phyloP scores from a whole-genome alignment of 2,113 vertebrate species.

The Trinectes maculatus region DNA sequence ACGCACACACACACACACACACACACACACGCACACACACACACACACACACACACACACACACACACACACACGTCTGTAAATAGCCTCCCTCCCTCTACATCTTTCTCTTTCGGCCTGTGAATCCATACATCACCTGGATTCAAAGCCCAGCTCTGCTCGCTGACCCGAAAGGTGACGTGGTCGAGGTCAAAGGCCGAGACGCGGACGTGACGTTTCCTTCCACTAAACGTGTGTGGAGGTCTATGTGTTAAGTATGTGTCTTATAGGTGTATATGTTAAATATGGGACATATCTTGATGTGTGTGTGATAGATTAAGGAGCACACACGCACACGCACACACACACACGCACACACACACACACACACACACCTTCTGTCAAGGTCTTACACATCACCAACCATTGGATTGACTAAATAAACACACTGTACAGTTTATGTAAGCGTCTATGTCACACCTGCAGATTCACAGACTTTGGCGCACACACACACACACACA shows the following conservation, averaged over 20 bases:
- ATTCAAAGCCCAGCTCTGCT: not conserved
- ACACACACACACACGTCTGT: slow-evolving; percentile 49
- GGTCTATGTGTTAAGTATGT: too few species aligned
- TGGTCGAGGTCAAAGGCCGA: slow-evolving; percentile 28
- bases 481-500: not conserved
- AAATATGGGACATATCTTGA: too few species aligned
- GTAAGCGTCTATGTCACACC: slow-evolving; percentile 50
- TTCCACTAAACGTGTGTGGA: too few species aligned
- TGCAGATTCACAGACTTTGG: slow-evolving; percentile 49
- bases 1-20: slow-evolving; percentile 15
- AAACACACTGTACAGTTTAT: slow-evolving; percentile 63
- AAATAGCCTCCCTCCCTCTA: slow-evolving; percentile 56
- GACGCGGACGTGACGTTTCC: slow-evolving; percentile 9
- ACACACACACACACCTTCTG: slow-evolving; percentile 3
- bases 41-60: slow-evolving; percentile 31
- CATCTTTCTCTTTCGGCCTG: slow-evolving; percentile 41
- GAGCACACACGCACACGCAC: not conserved
- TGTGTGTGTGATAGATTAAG: too few species aligned
- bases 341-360: slow-evolving; percentile 1
- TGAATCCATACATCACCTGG: slow-evolving; percentile 52
- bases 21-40: slow-evolving; percentile 20
- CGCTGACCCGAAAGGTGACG: slow-evolving; percentile 46
- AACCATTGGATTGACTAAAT: slow-evolving; percentile 43
- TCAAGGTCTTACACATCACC: slow-evolving; percentile 15
- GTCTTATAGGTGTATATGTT: slow-evolving; percentile 9